phyloP scores from a whole-genome alignment of 2,797 vertebrate species.

The Zenarchopterus dispar region DNA sequence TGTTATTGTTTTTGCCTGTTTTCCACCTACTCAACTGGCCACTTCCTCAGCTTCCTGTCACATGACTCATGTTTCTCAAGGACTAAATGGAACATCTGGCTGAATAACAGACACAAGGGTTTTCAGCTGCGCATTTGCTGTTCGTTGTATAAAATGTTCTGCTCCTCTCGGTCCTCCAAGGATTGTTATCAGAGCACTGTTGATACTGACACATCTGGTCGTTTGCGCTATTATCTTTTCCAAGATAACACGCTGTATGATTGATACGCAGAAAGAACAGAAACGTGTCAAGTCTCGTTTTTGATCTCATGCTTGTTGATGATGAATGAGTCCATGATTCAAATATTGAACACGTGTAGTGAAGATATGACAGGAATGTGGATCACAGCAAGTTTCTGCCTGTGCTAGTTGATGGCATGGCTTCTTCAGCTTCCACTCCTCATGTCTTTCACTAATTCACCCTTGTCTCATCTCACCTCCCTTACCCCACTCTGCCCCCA shows the following conservation, averaged over 20 bases:
- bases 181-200: neutral
- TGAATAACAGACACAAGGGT: neutral
- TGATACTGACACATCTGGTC: neutral
- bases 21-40: slow-evolving; percentile 31
- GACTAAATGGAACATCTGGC: slow-evolving; percentile 41
- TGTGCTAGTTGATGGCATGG: slow-evolving; percentile 40
- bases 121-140: neutral
- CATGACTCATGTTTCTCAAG: slow-evolving; percentile 53
- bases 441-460: slow-evolving; percentile 6
- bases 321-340: slow-evolving; percentile 12
- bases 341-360: slow-evolving; percentile 16
- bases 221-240: neutral
- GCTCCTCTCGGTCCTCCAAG: neutral
- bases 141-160: neutral
- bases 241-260: neutral
- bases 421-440: slow-evolving; percentile 24
- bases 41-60: slow-evolving; percentile 76
- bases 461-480: neutral
- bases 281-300: slow-evolving; percentile 29
- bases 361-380: slow-evolving; percentile 50
- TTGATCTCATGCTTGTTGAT: neutral
- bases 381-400: slow-evolving; percentile 60
- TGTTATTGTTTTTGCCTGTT: slow-evolving; percentile 65
- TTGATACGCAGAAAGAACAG: neutral
- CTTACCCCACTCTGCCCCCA: neutral